Conservation (phyloP, 2,113 vertebrate genomes). For the Nothobranchius kuhntae region DNA sequence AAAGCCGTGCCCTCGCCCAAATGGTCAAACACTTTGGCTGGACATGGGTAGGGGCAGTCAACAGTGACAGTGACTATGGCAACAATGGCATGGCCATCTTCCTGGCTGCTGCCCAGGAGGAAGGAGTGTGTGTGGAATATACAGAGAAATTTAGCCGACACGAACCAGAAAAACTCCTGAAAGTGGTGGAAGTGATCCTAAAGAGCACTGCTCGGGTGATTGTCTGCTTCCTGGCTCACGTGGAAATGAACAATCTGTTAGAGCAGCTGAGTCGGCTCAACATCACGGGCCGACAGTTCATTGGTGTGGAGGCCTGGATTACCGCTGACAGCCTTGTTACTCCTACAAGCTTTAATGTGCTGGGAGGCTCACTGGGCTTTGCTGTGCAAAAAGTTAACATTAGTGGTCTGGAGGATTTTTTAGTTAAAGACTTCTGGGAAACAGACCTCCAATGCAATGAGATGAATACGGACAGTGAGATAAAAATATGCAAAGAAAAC, state of each 20-base stretch:
- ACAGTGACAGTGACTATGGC: conserved; percentile 79
- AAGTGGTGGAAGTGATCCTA: conserved; percentile 71
- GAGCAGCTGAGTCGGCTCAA: conserved; percentile 71
- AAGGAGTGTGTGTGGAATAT: conserved; percentile 78
- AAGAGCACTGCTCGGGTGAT: conserved; percentile 72
- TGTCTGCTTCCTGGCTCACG: conserved; percentile 71
- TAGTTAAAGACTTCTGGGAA: conserved; percentile 69
- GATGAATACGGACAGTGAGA: background rate
- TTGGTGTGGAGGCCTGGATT: conserved; percentile 80
- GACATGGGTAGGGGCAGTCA: conserved; percentile 78
- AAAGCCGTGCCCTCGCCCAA: conserved; percentile 68
- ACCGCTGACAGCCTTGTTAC: conserved; percentile 69
- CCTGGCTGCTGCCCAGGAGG: conserved; percentile 62
- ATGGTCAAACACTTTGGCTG: conserved; percentile 78
- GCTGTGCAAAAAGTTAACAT: conserved; percentile 72
- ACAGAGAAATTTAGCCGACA: conserved; percentile 68
- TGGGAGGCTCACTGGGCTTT: conserved; percentile 75
- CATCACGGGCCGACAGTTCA: conserved; percentile 74
- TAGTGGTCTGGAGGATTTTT: conserved; percentile 64
- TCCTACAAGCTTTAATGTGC: conserved; percentile 63
- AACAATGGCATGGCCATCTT: conserved; percentile 80
- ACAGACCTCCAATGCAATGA: conserved; percentile 48
- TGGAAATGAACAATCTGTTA: conserved; percentile 74
- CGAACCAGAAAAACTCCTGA: conserved; percentile 65
- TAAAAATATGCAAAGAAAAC: conserved; percentile 51